Evolutionary conservation across 2,888 invertebrate genomes (phyloP).

Genomic region (Cryptosula pallasiana): DNA sequence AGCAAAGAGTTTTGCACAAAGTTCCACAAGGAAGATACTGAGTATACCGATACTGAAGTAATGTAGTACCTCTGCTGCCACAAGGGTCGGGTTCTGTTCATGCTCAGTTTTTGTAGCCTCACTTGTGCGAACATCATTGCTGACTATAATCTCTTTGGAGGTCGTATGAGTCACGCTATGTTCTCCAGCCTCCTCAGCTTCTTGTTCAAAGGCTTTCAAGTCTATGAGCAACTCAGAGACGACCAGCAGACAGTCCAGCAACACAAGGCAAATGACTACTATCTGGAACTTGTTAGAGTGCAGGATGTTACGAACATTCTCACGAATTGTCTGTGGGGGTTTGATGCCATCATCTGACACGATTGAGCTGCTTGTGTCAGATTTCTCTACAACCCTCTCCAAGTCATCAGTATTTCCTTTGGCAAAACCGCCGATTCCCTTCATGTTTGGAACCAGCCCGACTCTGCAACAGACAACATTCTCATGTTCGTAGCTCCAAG

Average conservation of each 20-base stretch:
- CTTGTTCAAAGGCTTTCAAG: conserved; percentile 41
- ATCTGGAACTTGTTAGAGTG: conserved; percentile 49
- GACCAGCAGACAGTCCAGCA: conserved; percentile 52
- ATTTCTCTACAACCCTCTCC: conserved; percentile 48
- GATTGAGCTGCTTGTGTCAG: conserved; percentile 43
- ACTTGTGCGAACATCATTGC: conserved; percentile 49
- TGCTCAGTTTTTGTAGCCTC: conserved; percentile 37
- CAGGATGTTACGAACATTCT: conserved; percentile 35
- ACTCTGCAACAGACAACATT: too few species aligned
- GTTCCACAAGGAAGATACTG: conserved; percentile 50
- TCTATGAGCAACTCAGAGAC: conserved; percentile 53
- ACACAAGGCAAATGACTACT: conserved; percentile 48
- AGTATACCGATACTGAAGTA: conserved; percentile 48
- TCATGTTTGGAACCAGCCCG: too few species aligned
- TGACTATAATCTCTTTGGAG: conserved; percentile 9
- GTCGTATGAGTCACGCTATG: background rate
- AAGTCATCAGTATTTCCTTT: conserved; percentile 45
- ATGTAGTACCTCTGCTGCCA: conserved; percentile 46
- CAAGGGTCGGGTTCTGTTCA: conserved; percentile 29
- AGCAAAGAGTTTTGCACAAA: conserved; percentile 47
- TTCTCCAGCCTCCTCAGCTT: conserved; percentile 31
- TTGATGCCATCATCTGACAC: conserved; percentile 42
- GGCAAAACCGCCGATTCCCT: conserved; percentile 48
- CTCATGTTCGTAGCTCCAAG: too few species aligned
- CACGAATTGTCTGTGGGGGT: conserved; percentile 35